A percentile compares a stretch with the other conserved stretches of the same genome.
Evolutionary conservation across 1,140 invertebrate species (phyloP).

Genomic region (Fopius arisanus): DNA sequence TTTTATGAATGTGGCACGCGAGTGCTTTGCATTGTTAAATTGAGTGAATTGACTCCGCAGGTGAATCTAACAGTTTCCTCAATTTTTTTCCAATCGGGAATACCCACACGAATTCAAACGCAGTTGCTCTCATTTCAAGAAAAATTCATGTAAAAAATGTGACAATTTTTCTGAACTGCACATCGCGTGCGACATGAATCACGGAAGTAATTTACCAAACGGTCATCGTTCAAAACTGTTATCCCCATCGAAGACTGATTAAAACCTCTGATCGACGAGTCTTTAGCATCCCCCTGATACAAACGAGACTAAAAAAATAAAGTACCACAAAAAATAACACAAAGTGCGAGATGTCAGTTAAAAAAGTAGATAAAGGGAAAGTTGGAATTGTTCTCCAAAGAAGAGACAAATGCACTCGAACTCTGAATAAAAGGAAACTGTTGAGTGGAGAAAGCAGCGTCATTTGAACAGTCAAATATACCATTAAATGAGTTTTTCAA

Average conservation of each 20-base stretch:
- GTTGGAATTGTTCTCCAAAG: constrained; percentile 4
- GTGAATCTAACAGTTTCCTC: constrained; percentile 4
- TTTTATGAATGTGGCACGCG: constrained; percentile 8
- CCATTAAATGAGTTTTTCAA: neutral
- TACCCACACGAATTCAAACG: neutral
- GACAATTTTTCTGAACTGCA: neutral
- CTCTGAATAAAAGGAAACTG: neutral
- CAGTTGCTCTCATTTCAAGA: neutral
- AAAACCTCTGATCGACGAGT: neutral
- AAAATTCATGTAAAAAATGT: neutral
- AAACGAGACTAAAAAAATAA: neutral
- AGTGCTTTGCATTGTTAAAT: constrained; percentile 13
- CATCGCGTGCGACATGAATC: neutral
- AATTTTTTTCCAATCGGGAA: neutral
- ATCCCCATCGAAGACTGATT: neutral
- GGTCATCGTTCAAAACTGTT: neutral
- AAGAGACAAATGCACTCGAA: neutral
- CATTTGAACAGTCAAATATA: constrained; percentile 2
- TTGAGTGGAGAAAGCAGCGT: constrained; percentile 7
- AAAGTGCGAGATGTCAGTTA: neutral
- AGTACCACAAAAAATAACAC: neutral
- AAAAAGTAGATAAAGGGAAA: neutral
- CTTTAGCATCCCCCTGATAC: neutral
- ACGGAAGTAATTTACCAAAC: constrained; percentile 8
- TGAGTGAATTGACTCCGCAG: constrained; percentile 2